Evolutionary conservation across 2,888 invertebrate genomes (phyloP).

Genomic region (Monopis laevigella): DNA sequence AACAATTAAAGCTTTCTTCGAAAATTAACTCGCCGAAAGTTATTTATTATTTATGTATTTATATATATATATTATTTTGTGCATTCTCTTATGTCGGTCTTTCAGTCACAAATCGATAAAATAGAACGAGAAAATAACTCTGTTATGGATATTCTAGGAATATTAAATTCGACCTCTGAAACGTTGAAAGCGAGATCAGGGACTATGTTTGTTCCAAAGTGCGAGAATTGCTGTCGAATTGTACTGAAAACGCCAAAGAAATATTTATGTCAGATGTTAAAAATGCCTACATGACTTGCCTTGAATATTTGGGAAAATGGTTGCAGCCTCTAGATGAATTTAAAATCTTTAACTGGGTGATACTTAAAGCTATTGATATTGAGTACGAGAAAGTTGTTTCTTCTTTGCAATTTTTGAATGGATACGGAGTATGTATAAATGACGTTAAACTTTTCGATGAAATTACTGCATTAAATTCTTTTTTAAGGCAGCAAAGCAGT

Average conservation of each 20-base stretch:
- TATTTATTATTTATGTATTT: no score
- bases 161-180: constrained; percentile 10
- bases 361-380: no score
- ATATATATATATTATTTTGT: no score
- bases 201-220: constrained; percentile 19
- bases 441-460: constrained; percentile 8
- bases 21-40: constrained; percentile 6
- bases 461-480: constrained; percentile 1
- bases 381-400: no score
- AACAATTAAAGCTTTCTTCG: constrained; percentile 6
- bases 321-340: no score
- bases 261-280: no score
- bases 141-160: constrained; percentile 18
- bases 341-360: no score
- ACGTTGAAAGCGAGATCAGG: constrained; percentile 12
- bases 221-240: constrained; percentile 7
- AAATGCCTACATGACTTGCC: no score
- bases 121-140: constrained; percentile 20
- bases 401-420: no score
- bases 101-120: constrained; percentile 19
- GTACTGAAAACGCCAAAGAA: no score
- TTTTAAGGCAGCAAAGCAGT: background rate
- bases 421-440: background rate
- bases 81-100: constrained; percentile 20
- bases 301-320: no score